These are phyloP conservation scores for Manduca sexta DNA, from an alignment of 1,140 invertebrate genomes.

Conservation along the genomic window DNA sequence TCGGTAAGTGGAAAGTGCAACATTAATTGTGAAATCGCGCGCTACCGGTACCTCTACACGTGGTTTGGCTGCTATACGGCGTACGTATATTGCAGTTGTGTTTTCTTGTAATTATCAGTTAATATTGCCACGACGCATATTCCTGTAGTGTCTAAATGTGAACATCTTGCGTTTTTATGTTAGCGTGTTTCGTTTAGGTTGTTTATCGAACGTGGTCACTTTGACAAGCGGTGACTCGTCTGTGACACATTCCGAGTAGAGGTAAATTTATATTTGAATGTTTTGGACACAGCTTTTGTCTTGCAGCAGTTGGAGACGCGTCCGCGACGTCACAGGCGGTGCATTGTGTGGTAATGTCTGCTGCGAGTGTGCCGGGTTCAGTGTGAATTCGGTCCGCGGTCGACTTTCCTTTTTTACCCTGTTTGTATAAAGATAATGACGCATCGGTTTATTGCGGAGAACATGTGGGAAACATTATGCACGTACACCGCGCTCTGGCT, in stretches of 20 bases:
- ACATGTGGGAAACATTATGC: conserved; percentile 15
- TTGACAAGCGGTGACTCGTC: conserved; percentile 48
- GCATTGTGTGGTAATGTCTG: background rate
- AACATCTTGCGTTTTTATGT: conserved; percentile 29
- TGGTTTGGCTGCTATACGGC: conserved; percentile 57
- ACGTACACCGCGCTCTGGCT: background rate
- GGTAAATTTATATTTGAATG: conserved; percentile 36
- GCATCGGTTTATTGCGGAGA: conserved; percentile 26
- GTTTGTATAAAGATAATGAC: conserved; percentile 26
- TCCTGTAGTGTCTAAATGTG: conserved; percentile 19
- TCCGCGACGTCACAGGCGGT: too few species aligned
- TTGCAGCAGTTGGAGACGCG: too few species aligned
- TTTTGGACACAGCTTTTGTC: conserved; percentile 3
- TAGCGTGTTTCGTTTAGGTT: conserved; percentile 35
- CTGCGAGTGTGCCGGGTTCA: background rate
- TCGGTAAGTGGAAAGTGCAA: conserved; percentile 60
- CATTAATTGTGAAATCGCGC: conserved; percentile 47
- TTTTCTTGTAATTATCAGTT: conserved; percentile 35
- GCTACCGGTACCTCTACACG: conserved; percentile 67
- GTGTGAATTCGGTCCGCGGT: background rate
- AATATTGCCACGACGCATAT: conserved; percentile 22
- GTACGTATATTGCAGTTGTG: conserved; percentile 44
- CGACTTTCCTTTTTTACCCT: conserved; percentile 22
- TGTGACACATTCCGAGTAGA: conserved; percentile 43
- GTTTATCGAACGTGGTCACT: conserved; percentile 63